Conservation (phyloP, 1,140 invertebrate genomes). For the Zaprionus davidi region DNA sequence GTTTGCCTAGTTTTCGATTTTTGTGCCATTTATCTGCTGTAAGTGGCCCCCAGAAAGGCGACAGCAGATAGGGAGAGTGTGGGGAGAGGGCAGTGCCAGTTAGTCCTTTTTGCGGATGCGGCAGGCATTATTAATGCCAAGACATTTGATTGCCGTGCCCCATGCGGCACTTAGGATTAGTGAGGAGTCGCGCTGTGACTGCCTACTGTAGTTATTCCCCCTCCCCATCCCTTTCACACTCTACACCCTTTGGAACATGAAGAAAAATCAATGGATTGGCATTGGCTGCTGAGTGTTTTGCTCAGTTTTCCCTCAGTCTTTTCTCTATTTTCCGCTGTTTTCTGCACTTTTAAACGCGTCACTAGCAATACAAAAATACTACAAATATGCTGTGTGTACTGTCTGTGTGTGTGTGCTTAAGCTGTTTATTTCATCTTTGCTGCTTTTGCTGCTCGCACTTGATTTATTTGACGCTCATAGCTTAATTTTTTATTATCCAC, state of each 20-base stretch:
- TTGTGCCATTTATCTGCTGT: constrained; percentile 49
- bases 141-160: constrained; percentile 45
- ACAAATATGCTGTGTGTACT: constrained; percentile 1
- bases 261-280: constrained; percentile 77
- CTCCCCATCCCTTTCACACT: not conserved
- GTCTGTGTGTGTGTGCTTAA: constrained; percentile 17
- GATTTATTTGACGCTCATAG: constrained; percentile 68
- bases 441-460: constrained; percentile 60
- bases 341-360: constrained; percentile 79
- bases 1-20: constrained; percentile 64
- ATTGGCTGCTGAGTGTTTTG: constrained; percentile 51
- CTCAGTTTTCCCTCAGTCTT: constrained; percentile 15
- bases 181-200: not conserved
- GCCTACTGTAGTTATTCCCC: constrained; percentile 23
- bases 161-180: constrained; percentile 46
- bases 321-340: constrained; percentile 45
- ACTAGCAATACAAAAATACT: constrained; percentile 47
- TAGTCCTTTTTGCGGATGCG: constrained; percentile 9
- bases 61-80: too few relatives aligned
- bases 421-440: constrained; percentile 14
- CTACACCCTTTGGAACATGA: constrained; percentile 2
- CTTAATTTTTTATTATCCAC: constrained; percentile 61
- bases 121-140: constrained; percentile 46
- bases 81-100: too few relatives aligned
- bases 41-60: constrained; percentile 27